Percentiles rank a stretch among this genome's conserved stretches.
phyloP scores from a whole-genome alignment of 2,888 invertebrate species.

The Campopleginae sp. region DNA sequence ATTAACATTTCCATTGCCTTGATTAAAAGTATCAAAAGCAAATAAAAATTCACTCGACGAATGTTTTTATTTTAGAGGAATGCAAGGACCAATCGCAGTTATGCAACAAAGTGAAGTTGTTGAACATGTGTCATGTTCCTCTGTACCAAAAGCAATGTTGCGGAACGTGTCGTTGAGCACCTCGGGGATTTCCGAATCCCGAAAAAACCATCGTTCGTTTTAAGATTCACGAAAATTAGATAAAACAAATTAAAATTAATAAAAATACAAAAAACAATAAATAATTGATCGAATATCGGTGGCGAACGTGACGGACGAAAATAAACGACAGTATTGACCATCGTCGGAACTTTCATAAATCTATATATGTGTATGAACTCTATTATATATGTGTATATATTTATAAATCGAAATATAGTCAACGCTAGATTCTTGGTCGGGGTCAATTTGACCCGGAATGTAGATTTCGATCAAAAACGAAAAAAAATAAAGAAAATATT shows the following conservation, averaged over 20 bases:
- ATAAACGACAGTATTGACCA: slow-evolving; percentile 60
- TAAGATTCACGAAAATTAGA: slow-evolving; percentile 51
- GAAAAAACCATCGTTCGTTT: slow-evolving; percentile 27
- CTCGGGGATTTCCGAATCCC: slow-evolving; percentile 47
- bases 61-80: slow-evolving; percentile 85
- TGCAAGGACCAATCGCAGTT: slow-evolving; percentile 93
- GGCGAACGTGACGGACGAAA: slow-evolving; percentile 34
- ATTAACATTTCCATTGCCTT: background rate
- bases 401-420: slow-evolving; percentile 27
- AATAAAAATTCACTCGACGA: background rate
- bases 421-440: background rate
- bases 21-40: background rate
- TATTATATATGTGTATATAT: slow-evolving; percentile 41
- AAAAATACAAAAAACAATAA: background rate
- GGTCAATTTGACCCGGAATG: background rate
- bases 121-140: slow-evolving; percentile 94
- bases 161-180: slow-evolving; percentile 88
- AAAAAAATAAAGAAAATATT: no score
- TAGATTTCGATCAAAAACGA: no score
- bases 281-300: slow-evolving; percentile 41
- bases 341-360: slow-evolving; percentile 66
- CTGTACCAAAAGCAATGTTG: slow-evolving; percentile 95
- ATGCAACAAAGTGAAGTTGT: slow-evolving; percentile 93
- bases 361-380: slow-evolving; percentile 47
- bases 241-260: slow-evolving; percentile 33